Evolutionary conservation across 2,888 invertebrate genomes (phyloP).

Genomic region (Diogma glabrata): DNA sequence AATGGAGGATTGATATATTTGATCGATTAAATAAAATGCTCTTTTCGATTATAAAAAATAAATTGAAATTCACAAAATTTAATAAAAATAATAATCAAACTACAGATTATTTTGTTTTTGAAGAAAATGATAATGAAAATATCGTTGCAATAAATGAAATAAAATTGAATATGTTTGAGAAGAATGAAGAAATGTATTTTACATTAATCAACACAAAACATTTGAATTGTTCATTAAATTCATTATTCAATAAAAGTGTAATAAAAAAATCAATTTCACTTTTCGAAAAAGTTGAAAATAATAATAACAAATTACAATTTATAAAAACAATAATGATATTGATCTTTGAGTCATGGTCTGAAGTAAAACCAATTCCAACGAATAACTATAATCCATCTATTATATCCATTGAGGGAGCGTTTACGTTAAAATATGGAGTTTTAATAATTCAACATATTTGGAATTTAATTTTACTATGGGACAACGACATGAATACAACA

Average conservation of each 20-base stretch:
- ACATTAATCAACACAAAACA: conserved; percentile 24
- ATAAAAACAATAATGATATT: conserved; percentile 60
- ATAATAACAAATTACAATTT: conserved; percentile 42
- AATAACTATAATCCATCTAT: conserved; percentile 22
- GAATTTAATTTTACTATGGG: conserved; percentile 35
- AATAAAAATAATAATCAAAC: not conserved
- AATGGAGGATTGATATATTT: conserved; percentile 69
- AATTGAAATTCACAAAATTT: not conserved
- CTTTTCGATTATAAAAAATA: conserved; percentile 25
- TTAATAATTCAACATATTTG: conserved; percentile 51
- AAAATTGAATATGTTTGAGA: conserved; percentile 32
- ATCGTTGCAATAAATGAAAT: no score
- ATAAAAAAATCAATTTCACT: conserved; percentile 26
- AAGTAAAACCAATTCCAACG: conserved; percentile 48
- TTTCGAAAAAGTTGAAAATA: conserved; percentile 39
- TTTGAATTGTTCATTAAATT: not conserved
- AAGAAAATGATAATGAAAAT: conserved; percentile 10
- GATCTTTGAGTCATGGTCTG: conserved; percentile 74
- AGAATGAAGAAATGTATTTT: conserved; percentile 30
- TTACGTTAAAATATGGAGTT: conserved; percentile 49
- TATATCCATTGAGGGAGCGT: conserved; percentile 50
- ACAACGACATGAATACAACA: conserved; percentile 25
- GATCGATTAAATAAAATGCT: conserved; percentile 54
- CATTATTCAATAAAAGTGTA: conserved; percentile 35
- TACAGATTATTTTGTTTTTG: not conserved